Percentiles rank a stretch among this genome's conserved stretches.
Evolutionary conservation across 2,888 invertebrate species (phyloP).

Genomic region (Nomada lathburiana): DNA sequence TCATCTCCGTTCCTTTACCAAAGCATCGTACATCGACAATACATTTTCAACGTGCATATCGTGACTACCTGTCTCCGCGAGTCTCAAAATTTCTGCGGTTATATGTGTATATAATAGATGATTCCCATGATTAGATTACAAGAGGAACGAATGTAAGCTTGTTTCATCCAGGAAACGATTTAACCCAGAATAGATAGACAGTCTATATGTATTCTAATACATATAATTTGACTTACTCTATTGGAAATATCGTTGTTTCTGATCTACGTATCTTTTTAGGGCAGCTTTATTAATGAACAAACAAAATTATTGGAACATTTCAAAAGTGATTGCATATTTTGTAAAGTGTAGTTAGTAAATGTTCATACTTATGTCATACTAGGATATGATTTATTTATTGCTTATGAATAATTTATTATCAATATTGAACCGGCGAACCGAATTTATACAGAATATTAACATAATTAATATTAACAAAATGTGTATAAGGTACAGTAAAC

Average conservation of each 20-base stretch:
- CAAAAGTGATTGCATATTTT: too few relatives aligned
- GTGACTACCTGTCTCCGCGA: conserved; percentile 53
- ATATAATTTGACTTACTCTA: neutral
- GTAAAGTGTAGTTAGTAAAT: too few relatives aligned
- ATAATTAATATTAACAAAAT: too few relatives aligned
- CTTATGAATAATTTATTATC: too few relatives aligned
- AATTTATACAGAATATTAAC: too few relatives aligned
- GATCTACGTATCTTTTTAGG: too few relatives aligned
- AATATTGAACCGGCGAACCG: too few relatives aligned
- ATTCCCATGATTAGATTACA: conserved; percentile 19
- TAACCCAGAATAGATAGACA: neutral
- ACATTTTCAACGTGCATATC: conserved; percentile 17
- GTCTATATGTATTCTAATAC: neutral
- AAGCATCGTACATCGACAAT: conserved; percentile 14
- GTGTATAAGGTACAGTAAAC: too few relatives aligned
- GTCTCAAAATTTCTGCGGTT: conserved; percentile 18
- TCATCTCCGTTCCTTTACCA: conserved; percentile 32
- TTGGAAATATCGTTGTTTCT: neutral
- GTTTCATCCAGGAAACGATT: conserved; percentile 1
- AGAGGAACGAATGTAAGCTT: neutral
- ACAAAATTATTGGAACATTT: too few relatives aligned
- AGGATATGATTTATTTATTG: too few relatives aligned
- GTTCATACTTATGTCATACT: too few relatives aligned
- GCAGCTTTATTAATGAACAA: too few relatives aligned
- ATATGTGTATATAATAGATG: conserved; percentile 1